Base-by-base conservation (phyloP, 53 echinoderm and acorn worm species). In the Mesocentrotus franciscanus region DNA sequence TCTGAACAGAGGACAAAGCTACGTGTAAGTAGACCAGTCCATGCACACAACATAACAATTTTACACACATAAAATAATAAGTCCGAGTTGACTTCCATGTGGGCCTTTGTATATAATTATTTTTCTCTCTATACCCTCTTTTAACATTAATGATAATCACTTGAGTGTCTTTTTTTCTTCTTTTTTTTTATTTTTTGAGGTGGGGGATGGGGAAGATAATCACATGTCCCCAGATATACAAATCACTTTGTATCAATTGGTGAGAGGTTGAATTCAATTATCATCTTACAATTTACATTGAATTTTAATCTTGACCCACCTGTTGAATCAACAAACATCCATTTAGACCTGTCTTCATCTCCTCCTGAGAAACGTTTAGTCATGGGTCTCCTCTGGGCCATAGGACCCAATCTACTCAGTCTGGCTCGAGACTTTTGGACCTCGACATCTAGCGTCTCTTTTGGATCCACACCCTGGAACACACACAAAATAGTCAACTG, bases 271-370 rank as follows among this genome's bases (percentile, higher is more conserved):
- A 22, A 24, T 68, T 68, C 24, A 26, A 22, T 18, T 2, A 68
- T 22, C 24, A 24, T 5, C 9, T 68, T 68, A 20, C 6, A 68
- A 66, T n/a, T n/a, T 60, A 60, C 13, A 60, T 60, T 39, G 3
- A 1, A 39, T 39, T 39, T 39, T 1, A 22, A 24, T 68, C 68
- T 68, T 32, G 24, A 84, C 93, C 13, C 34, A 94, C 95, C 87
- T 94, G 95, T 94, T 12, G 95, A 94, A 49, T 94, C 95, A 1
- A 68, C 87, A 71, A 94, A 94, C 95, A 94, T 94, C 95, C 95
- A 94, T 61, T 85, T 94, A 17, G 64, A 66, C 2, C 26, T 10
- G 27, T 94, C 94, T 34, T 94, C 95, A 33, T 94, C 87, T 14
- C 85, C 95, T 71, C 70, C 95, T 56, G 95, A 94, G 71, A 27